Conservation (phyloP, 2,113 vertebrate species). For the Aldabrachelys gigantea region DNA sequence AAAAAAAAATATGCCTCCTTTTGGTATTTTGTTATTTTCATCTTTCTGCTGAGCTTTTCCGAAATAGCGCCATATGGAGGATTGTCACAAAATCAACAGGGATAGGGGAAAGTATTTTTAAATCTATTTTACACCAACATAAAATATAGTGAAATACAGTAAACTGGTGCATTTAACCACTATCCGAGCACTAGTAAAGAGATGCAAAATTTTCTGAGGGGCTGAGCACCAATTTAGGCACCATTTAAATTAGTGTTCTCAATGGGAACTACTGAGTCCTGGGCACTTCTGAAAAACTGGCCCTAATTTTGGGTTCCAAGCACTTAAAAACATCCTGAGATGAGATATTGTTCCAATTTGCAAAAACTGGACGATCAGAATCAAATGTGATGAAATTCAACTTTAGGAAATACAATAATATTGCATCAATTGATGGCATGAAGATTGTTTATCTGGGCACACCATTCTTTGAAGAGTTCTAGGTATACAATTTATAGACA, state of each 20-base stretch:
- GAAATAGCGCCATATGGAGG: slow-evolving; percentile 62
- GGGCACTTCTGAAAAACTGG: not conserved
- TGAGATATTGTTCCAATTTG: not conserved
- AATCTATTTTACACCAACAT: not conserved
- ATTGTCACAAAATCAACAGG: slow-evolving; percentile 50
- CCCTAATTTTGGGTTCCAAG: not conserved
- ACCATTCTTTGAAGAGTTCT: not conserved
- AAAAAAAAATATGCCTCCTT: slow-evolving; percentile 62
- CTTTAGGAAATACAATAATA: not conserved
- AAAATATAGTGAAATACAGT: not conserved
- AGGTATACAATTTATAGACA: not conserved
- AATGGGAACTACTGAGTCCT: not conserved
- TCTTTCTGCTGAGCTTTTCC: slow-evolving; percentile 37
- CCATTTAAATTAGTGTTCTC: not conserved
- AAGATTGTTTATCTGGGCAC: not conserved
- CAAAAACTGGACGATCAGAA: not conserved
- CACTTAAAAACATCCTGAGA: not conserved
- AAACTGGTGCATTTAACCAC: not conserved
- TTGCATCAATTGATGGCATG: not conserved
- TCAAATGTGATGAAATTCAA: not conserved
- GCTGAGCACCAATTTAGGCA: not conserved
- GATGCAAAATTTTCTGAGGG: not conserved
- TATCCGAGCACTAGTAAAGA: not conserved
- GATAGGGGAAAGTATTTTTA: slow-evolving; percentile 25
- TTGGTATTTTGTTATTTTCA: slow-evolving; percentile 55